Base-by-base conservation (phyloP, 2,797 vertebrate species). In the Neosilurus mollespiculum region DNA sequence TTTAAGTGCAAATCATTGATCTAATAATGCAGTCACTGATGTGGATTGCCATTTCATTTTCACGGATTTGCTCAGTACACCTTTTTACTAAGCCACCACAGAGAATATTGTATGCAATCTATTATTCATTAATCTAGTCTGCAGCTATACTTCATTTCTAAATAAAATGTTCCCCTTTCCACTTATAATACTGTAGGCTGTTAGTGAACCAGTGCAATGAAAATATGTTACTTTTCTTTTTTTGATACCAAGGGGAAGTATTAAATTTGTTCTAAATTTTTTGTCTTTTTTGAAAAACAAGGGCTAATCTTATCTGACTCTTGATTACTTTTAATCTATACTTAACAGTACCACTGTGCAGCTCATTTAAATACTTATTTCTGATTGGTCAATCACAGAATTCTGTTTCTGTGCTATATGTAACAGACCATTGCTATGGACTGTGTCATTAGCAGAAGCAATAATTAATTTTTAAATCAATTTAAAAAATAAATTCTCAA, bases 1-100 rank as follows among this genome's bases (percentile, higher is more conserved):
- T 75, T 75, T 56, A 67, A 9, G 4, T 43, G 20, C 14, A 49
- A 30, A 12, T 73, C 66, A 64, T 71, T 73, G 62, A 30, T 73
- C 24, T 54, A 64, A 81, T 81, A 53, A 72, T 15, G 22, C 26
- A 54, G 54, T 64, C 69, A 62, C 20, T 64, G 59, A 66, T 73
- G 53, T 22, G 24, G 51, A 9, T 73, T 11, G 15, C 16, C 53
- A 59, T 76, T 76, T 58, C 3, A 43, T 66, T 69, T 18, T 9
- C 59, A 22, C 14, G 34, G 64, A 65, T 80, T 66, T 53, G 15
- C 43, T 56, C 14, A 54, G 8, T 72, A 30, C 7, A 1, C 1
- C 37, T 59, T 49, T 65, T 51, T 51, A 51, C 24, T 8, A 9
- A 43, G 12, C 10, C 62, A 22, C 24, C 16, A 51, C 15, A 26